phyloP scores from a whole-genome alignment of 1,140 invertebrate species.

The Aphaenogaster floridana region DNA sequence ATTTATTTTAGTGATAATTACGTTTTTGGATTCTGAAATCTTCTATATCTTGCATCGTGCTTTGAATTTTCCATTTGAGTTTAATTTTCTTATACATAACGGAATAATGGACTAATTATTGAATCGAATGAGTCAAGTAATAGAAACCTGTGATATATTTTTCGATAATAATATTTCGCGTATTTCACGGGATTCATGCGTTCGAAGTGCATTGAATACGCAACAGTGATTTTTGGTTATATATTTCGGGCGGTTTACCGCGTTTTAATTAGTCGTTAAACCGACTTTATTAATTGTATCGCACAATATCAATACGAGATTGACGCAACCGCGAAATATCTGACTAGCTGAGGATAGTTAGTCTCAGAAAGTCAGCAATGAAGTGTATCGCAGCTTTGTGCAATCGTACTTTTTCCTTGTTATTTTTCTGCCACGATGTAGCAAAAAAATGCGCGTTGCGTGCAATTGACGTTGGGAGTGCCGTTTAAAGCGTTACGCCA shows the following conservation, averaged over 20 bases:
- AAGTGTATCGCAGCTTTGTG: background rate
- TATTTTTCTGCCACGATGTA: background rate
- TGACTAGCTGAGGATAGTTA: background rate
- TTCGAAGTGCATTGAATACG: background rate
- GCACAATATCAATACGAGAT: background rate
- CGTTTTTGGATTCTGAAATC: background rate
- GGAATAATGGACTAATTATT: background rate
- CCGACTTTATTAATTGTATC: background rate
- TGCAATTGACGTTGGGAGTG: background rate
- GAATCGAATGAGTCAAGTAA: background rate
- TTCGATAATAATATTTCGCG: background rate
- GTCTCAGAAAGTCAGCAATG: background rate
- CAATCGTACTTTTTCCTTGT: background rate
- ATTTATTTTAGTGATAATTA: background rate
- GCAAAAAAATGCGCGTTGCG: background rate
- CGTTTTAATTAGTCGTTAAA: background rate
- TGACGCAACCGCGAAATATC: background rate
- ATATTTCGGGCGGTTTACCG: background rate
- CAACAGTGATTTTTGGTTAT: background rate
- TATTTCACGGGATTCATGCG: background rate
- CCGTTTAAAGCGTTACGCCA: background rate
- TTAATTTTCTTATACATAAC: background rate
- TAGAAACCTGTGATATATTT: background rate
- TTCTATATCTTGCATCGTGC: background rate
- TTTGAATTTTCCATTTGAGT: background rate